Evolutionary conservation across 2,888 invertebrate species (phyloP), one percentile per base, ranked within the genome.

Genomic region (Perdita meconis): DNA sequence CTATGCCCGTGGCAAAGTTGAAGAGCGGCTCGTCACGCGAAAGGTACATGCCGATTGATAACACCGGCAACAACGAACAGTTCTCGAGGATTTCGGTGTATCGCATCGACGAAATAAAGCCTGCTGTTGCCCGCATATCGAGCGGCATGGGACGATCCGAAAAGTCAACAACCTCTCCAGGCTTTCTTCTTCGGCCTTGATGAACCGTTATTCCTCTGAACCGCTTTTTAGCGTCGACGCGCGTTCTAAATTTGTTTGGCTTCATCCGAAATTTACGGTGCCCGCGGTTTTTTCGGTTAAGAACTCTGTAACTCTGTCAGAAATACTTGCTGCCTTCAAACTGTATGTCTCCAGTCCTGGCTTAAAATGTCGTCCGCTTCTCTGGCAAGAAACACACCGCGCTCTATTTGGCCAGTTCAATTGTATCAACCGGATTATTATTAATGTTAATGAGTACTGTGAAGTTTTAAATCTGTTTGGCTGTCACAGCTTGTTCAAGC

Each of bases 161-260:
- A 12, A 22, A 67, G 57, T 57, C 73, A 19, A 66, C 26, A 19
- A 73, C 73, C 57, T 72, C 30, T 26, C 16, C 5, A 19, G 10
- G 40, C 51, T 66, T 55, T 71, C 36, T 38, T 61, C 34, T 12
- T 50, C 36, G 42, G 42, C 30, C 55, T 68, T 47, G 55, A 36
- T n/a, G 22, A 47, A 74, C 77, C 68, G 71, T 74, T 74, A 68
- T 36, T 38, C 38, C 16, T 60, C 10, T 24, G 24, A 40, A 36
- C 24, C 44, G 16, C 19, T 22, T 38, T 36, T 53, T 47, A 13
- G 10, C 26, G 53, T 47, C 34, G 13, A 5, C 19, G 10, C n/a
- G 19, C 10, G 42, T 64, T 59, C 44, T 3, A 44, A 26, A 47
- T 47, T 64, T 53, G n/a, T 38, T 64, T 44, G 1, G 34, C 53